These are phyloP conservation scores for Alentia gelatinosa DNA, from an alignment of 2,888 invertebrate species.

Conservation along the genomic window DNA sequence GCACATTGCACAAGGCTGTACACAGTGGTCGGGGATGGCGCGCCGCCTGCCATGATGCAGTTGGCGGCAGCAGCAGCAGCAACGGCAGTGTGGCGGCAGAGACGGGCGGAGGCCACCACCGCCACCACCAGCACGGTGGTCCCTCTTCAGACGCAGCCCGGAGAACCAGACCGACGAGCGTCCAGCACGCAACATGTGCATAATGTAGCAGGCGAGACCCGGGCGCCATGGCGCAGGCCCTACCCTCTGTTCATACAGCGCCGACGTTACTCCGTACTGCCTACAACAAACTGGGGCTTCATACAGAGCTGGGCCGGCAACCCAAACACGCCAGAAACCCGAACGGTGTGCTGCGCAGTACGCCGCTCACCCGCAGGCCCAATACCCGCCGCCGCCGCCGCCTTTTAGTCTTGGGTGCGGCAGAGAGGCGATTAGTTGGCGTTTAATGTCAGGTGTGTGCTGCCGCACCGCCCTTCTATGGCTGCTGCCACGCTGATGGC, in stretches of 20 bases:
- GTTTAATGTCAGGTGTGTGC: background rate
- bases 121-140: too few relatives aligned
- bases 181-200: background rate
- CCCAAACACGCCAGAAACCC: background rate
- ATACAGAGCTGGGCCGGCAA: background rate
- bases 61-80: constrained; percentile 1
- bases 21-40: background rate
- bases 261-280: background rate
- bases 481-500: too few relatives aligned
- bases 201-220: background rate
- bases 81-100: background rate
- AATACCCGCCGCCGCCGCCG: background rate
- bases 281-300: background rate
- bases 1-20: background rate
- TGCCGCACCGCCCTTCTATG: background rate
- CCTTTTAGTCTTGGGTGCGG: background rate
- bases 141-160: background rate
- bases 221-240: background rate
- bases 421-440: background rate
- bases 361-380: background rate
- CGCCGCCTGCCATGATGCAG: background rate
- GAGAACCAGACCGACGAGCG: background rate
- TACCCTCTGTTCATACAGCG: too few relatives aligned
- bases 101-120: too few relatives aligned
- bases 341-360: background rate